A percentile compares a stretch with the other conserved stretches of the same genome.
Conservation (phyloP, 2,113 vertebrate genomes). For the Seriola aureovittata region DNA sequence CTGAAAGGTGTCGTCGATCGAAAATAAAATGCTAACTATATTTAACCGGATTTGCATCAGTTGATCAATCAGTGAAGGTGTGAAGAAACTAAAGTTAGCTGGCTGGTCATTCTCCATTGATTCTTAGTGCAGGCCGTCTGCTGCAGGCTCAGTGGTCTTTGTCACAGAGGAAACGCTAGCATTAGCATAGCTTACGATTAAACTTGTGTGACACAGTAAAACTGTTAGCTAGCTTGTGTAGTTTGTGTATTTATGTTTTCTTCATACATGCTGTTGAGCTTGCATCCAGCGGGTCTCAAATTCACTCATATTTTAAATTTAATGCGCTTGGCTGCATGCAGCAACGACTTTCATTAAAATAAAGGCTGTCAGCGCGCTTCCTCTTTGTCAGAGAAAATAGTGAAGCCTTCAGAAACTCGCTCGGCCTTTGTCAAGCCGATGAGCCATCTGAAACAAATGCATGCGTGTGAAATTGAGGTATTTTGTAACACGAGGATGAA, state of each 20-base stretch:
- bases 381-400: not conserved
- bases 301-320: not conserved
- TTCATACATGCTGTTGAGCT: too few relatives aligned
- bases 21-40: not conserved
- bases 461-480: not conserved
- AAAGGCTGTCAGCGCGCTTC: not conserved
- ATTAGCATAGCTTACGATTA: slow-evolving; percentile 42
- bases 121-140: slow-evolving; percentile 43
- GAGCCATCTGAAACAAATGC: not conserved
- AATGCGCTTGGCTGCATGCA: not conserved
- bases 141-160: slow-evolving; percentile 52
- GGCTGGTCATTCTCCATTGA: not conserved
- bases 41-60: slow-evolving; percentile 50
- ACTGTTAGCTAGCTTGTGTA: fast-evolving
- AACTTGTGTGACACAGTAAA: not conserved
- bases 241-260: not conserved
- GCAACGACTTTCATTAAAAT: not conserved
- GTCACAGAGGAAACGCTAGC: slow-evolving; percentile 56
- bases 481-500: not conserved
- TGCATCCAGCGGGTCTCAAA: not conserved
- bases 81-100: not conserved
- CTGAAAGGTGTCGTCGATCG: not conserved
- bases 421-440: not conserved
- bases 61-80: not conserved
- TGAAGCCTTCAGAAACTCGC: not conserved